Percentiles rank a stretch among this genome's conserved stretches.
phyloP scores from a whole-genome alignment of 2,797 vertebrate genomes.

The Taeniopygia guttata region DNA sequence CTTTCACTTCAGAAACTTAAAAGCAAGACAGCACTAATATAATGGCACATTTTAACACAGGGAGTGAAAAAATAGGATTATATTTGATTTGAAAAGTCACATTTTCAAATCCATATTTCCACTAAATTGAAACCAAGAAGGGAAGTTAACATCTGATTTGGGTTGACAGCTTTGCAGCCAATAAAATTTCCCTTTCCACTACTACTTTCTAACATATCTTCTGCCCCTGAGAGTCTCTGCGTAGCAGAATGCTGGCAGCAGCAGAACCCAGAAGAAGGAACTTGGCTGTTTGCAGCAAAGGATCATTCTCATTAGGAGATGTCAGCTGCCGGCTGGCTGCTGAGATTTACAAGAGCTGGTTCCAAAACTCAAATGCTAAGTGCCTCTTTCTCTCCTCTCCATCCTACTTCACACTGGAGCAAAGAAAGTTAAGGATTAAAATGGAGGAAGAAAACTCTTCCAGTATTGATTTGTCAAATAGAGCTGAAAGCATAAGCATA shows the following conservation, averaged over 20 bases:
- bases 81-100: slow-evolving; percentile 4
- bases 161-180: slow-evolving; percentile 17
- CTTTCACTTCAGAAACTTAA: background rate
- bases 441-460: background rate
- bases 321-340: background rate
- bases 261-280: slow-evolving; percentile 13
- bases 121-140: background rate
- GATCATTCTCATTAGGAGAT: slow-evolving; percentile 36
- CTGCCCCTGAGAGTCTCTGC: background rate
- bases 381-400: background rate
- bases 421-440: background rate
- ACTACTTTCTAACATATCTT: slow-evolving; percentile 2
- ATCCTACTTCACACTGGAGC: background rate
- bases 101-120: slow-evolving; percentile 24
- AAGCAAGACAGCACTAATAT: background rate
- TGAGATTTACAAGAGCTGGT: slow-evolving; percentile 6
- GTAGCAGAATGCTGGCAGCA: background rate
- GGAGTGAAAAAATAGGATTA: background rate
- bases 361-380: background rate
- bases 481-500: background rate
- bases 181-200: background rate
- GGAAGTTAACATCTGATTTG: slow-evolving; percentile 17
- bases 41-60: background rate
- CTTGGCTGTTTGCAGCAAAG: background rate
- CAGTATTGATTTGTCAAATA: background rate